Base-by-base conservation (phyloP, 2,888 invertebrate genomes). In the Agrotis exclamationis region DNA sequence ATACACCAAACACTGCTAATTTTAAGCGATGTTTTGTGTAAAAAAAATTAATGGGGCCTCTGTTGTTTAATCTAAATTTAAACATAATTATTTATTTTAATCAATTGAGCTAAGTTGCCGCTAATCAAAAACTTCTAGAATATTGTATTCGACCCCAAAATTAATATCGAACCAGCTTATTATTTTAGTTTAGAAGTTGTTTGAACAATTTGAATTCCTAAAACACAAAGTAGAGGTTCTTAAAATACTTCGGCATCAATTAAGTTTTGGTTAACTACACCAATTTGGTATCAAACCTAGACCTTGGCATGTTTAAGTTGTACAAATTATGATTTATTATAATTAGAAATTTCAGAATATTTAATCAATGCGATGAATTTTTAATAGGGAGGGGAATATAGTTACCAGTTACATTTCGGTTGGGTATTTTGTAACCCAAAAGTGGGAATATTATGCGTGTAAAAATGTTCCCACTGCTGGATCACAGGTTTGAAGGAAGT, bases 171-270 rank as follows among this genome's bases (percentile, higher is more conserved):
- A 67, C 66, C 62, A 50, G 64, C 64, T 76, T 83, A 74, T 70
- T 81, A 71, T 79, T 82, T 73, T 70, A 72, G 70, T 79, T 79
- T 59, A 18, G 9, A 67, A 76, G 72, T 78, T 74, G 69, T 64
- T 67, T 33, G 53, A 63, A 73, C 62, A 39, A 69, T 74, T 80
- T 51, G 51, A 82, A 82, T 76, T 84, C 63, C 75, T 63, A 63
- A 51, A 70, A 71, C 58, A 81, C 39, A 64, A 80, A 74, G 56
- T 47, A 71, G 67, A 51, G 56, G 68, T 71, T 67, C 77, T 71
- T 77, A 66, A 78, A 84, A 80, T 80, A 71, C 64, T 82, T 74
- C 39, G 63, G 69, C 56, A 56, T 56, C 63, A 82, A 84, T 82
- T 78, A 84, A 76, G 60, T 74, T 77, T 76, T 68, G 53, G 63